These are phyloP conservation scores for Trichogramma pretiosum DNA, from an alignment of 1,140 invertebrate species.

Conservation along the genomic window DNA sequence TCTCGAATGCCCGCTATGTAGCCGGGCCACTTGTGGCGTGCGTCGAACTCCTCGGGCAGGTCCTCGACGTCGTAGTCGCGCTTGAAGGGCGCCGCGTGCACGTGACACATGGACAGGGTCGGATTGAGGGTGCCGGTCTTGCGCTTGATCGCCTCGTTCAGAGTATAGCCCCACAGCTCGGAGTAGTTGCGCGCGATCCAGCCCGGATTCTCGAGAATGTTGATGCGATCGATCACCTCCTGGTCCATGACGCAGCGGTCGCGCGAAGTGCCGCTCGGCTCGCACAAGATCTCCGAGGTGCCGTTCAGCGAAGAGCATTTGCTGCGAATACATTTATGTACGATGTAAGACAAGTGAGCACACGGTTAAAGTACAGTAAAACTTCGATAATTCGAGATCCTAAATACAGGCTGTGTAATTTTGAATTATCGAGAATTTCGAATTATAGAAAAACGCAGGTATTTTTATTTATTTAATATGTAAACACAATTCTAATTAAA, in stretches of 20 bases:
- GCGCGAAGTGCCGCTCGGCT: too few species aligned
- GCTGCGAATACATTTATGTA: constrained; percentile 49
- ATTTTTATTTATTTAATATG: too few species aligned
- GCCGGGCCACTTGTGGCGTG: constrained; percentile 62
- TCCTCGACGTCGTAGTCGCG: constrained; percentile 50
- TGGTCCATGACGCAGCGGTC: constrained; percentile 66
- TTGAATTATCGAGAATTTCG: too few species aligned
- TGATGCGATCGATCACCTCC: constrained; percentile 58
- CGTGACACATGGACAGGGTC: constrained; percentile 41
- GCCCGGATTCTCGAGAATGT: constrained; percentile 45
- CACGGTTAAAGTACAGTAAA: background rate
- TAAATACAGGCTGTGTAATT: too few species aligned
- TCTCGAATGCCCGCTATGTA: constrained; percentile 67
- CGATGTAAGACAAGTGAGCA: too few species aligned
- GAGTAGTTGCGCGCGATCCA: constrained; percentile 79
- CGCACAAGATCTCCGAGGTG: constrained; percentile 55
- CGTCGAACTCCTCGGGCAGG: constrained; percentile 64
- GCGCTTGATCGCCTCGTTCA: constrained; percentile 68
- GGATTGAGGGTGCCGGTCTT: constrained; percentile 61
- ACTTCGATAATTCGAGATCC: too few species aligned
- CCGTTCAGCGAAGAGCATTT: constrained; percentile 49
- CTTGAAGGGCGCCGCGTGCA: constrained; percentile 57
- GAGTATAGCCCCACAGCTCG: constrained; percentile 72
- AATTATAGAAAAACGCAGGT: too few species aligned
- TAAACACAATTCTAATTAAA: too few species aligned